These are phyloP conservation scores for Platynereis dumerilii DNA, from an alignment of 2,888 invertebrate species.

Conservation along the genomic window DNA sequence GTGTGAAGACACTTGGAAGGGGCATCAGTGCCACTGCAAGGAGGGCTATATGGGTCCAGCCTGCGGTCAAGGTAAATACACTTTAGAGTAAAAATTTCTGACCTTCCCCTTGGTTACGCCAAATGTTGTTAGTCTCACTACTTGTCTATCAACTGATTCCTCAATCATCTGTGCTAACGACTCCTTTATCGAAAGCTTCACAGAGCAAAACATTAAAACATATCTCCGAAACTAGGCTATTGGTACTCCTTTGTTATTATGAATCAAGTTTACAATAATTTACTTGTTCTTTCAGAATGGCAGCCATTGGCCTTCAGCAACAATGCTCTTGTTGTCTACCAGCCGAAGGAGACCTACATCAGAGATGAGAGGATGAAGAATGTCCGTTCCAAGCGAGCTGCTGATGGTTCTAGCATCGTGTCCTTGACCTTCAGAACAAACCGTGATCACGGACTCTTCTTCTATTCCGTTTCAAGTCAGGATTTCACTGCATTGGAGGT, in stretches of 20 bases:
- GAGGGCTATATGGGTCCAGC: slow-evolving; percentile 76
- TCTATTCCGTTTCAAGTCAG: slow-evolving; percentile 70
- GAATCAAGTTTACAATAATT: too few relatives aligned
- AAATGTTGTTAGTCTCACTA: too few relatives aligned
- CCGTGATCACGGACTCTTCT: slow-evolving; percentile 78
- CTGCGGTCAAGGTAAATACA: slow-evolving; percentile 70
- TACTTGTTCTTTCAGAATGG: slow-evolving; percentile 70
- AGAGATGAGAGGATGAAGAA: slow-evolving; percentile 78
- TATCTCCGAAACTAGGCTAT: too few relatives aligned
- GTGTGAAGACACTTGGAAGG: slow-evolving; percentile 86
- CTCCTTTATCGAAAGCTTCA: too few relatives aligned
- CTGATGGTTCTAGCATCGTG: slow-evolving; percentile 70
- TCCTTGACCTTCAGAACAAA: slow-evolving; percentile 83
- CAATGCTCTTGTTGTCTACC: slow-evolving; percentile 80
- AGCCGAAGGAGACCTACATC: slow-evolving; percentile 77
- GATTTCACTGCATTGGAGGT: slow-evolving; percentile 19
- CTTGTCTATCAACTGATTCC: too few relatives aligned
- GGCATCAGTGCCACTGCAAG: slow-evolving; percentile 71
- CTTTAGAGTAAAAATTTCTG: too few relatives aligned
- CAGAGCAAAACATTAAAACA: too few relatives aligned
- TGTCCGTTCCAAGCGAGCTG: slow-evolving; percentile 8
- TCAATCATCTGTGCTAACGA: too few relatives aligned
- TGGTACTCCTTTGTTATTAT: too few relatives aligned
- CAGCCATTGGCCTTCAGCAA: slow-evolving; percentile 80
- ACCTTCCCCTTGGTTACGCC: too few relatives aligned